Conservation (phyloP, 2,113 vertebrate genomes). For the Oenanthe melanoleuca region DNA sequence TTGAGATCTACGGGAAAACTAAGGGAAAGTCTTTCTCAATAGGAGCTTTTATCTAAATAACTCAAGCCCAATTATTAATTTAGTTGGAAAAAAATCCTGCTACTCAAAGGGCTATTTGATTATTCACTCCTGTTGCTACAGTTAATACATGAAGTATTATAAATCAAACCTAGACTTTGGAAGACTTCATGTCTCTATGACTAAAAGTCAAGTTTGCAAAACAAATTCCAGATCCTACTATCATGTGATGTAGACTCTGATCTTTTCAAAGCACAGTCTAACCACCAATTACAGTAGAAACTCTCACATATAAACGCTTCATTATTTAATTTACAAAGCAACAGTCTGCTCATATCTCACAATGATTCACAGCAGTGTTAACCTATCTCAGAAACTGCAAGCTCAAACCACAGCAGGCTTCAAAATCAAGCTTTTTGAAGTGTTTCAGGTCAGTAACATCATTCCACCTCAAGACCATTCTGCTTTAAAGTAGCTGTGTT, state of each 20-base stretch:
- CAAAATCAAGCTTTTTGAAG: neutral
- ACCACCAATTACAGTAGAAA: neutral
- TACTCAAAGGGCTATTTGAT: neutral
- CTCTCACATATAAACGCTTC: neutral
- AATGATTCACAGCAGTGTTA: neutral
- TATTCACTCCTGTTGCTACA: neutral
- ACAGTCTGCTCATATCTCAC: neutral
- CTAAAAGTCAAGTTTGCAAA: conserved; percentile 14
- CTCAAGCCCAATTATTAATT: neutral
- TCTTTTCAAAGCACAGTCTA: conserved; percentile 12
- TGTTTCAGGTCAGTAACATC: neutral
- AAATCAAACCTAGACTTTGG: neutral
- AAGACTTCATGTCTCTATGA: neutral
- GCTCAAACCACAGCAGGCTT: conserved; percentile 14
- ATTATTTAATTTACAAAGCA: conserved; percentile 33
- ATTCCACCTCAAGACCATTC: neutral
- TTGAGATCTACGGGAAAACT: neutral
- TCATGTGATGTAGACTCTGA: neutral
- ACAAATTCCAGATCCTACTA: neutral
- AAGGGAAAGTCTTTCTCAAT: neutral
- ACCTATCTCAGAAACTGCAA: neutral
- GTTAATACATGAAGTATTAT: neutral
- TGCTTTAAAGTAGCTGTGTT: neutral
- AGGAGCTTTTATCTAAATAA: neutral
- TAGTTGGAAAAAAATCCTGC: neutral